These are phyloP conservation scores for Heliconius sara DNA, from an alignment of 2,888 invertebrate genomes.

Conservation along the genomic window DNA sequence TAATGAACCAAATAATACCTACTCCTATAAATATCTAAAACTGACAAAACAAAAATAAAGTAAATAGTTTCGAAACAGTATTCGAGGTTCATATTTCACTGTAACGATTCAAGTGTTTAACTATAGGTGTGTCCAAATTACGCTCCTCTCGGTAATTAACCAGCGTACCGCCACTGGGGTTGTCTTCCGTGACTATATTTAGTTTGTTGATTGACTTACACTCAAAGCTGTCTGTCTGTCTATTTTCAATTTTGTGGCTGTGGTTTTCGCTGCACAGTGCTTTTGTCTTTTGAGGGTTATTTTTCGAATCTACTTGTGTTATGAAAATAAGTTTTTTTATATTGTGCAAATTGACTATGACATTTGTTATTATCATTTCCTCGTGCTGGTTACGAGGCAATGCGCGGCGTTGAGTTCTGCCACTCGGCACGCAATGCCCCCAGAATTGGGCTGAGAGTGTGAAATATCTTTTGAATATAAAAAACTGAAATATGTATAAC, in stretches of 20 bases:
- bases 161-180: conserved; percentile 17
- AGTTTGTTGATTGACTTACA: conserved; percentile 30
- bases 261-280: conserved; percentile 7
- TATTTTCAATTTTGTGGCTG: conserved; percentile 30
- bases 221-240: conserved; percentile 27
- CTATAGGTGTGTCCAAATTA: conserved; percentile 41
- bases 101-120: conserved; percentile 36
- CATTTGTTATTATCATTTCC: too few relatives aligned
- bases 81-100: conserved; percentile 38
- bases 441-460: too few relatives aligned
- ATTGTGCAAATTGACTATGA: too few relatives aligned
- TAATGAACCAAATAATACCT: background rate
- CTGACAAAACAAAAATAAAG: background rate
- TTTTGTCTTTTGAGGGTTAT: background rate
- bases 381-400: too few relatives aligned
- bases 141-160: conserved; percentile 38
- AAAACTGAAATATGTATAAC: background rate
- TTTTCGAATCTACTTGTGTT: background rate
- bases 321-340: background rate
- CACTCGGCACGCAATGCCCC: too few relatives aligned
- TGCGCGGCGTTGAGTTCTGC: too few relatives aligned
- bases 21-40: background rate
- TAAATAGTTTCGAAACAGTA: background rate
- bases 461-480: background rate
- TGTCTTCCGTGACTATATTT: conserved; percentile 40